A percentile compares a stretch with the other conserved stretches of the same genome.
These are phyloP conservation scores for Cerastis rubricosa DNA, from an alignment of 2,888 invertebrate species.

Conservation along the genomic window DNA sequence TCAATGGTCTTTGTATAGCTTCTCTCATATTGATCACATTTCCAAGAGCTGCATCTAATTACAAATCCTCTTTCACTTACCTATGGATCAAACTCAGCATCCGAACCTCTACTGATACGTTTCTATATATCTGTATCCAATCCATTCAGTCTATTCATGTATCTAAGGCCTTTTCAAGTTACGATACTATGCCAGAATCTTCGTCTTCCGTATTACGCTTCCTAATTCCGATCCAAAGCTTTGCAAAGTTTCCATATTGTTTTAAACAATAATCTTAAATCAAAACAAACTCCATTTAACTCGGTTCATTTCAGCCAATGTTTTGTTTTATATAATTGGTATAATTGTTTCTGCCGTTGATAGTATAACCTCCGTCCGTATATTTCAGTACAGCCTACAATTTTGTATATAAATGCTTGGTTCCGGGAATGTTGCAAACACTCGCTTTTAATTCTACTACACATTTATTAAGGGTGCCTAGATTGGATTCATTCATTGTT, in stretches of 20 bases:
- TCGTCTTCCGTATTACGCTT: neutral
- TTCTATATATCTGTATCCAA: neutral
- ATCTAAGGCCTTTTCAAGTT: constrained; percentile 2
- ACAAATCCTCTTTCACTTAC: neutral
- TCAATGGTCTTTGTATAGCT: neutral
- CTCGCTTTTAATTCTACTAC: constrained; percentile 43
- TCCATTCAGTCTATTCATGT: neutral
- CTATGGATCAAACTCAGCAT: neutral
- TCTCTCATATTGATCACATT: neutral
- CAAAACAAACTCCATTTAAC: constrained; percentile 42
- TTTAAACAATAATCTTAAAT: constrained; percentile 28
- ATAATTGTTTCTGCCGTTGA: constrained; percentile 34
- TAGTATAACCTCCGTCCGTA: constrained; percentile 1
- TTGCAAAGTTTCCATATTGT: constrained; percentile 23
- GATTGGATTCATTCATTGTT: constrained; percentile 58
- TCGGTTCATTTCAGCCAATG: constrained; percentile 30
- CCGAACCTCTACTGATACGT: neutral
- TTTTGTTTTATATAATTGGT: constrained; percentile 46
- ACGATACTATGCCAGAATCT: neutral
- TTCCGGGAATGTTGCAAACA: constrained; percentile 45
- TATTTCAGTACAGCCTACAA: constrained; percentile 30
- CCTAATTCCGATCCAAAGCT: constrained; percentile 4
- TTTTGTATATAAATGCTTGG: constrained; percentile 43
- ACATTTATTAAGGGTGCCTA: constrained; percentile 43
- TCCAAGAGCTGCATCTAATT: neutral